Evolutionary conservation across 2,888 invertebrate genomes (phyloP), one percentile per base, ranked within the genome.

Genomic region (Loripinus fragilis): DNA sequence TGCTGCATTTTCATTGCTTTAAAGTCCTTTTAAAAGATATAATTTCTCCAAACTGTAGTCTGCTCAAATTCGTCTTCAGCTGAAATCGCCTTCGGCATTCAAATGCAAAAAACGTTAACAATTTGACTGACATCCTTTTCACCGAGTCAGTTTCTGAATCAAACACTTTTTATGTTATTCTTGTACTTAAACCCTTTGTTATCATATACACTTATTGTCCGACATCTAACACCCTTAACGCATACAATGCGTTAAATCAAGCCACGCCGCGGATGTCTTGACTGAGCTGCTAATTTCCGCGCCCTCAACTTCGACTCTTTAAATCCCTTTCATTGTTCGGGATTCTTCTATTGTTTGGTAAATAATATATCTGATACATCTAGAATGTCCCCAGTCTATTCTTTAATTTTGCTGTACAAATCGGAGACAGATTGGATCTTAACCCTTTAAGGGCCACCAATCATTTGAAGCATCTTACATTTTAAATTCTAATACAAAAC

Each of bases 181-280:
- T 60, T 60, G 60, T 60, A 60, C 60, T 33, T 60, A 60, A 60
- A 60, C 60, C 33, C 73, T 76, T 81, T 81, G 81, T 81, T 50
- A 76, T n/a, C 30, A 66, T 78, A 72, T 76, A 78, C 81, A 60
- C 45, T 35, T 52, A 48, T 70, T 50, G 50, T 70, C n/a, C 10
- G 35, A n/a, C 35, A 45, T 35, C 35, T 70, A 70, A 70, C 70
- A 70, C 70, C 70, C 70, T 52, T 50, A n/a, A 50, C 28, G 52
- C 38, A 45, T 70, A 70, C 70, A 70, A 50, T 70, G 35, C 70
- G 42, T 50, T 70, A 17, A 45, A 50, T 70, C 70, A 60, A 60
- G 33, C 33, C 60, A 52, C 60, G 33, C 33, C 60, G 33, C 33
- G 60, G 60, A 60, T 23, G 60, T 60, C 60, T 60, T 60, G 33